Percentiles rank a stretch among this genome's conserved stretches.
These are phyloP conservation scores for pig (Sus scrofa) DNA, from an alignment of 2,113 vertebrate species.

Conservation along the genomic window DNA sequence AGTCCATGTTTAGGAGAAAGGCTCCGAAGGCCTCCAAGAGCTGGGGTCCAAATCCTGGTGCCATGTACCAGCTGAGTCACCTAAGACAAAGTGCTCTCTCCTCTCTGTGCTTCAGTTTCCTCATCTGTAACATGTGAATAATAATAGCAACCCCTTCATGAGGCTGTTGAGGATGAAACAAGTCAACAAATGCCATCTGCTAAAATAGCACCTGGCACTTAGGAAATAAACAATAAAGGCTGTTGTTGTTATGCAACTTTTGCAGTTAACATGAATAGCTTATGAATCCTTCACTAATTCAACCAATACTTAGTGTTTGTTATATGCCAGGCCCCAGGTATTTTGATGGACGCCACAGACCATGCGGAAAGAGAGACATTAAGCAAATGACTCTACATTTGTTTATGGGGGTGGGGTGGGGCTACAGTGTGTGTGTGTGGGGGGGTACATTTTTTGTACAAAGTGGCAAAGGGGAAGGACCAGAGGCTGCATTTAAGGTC, in stretches of 20 bases:
- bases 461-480: not conserved
- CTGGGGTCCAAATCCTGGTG: not conserved
- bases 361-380: not conserved
- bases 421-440: rapidly evolving
- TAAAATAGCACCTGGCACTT: not conserved
- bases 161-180: not conserved
- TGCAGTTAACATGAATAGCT: not conserved
- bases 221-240: not conserved
- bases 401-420: too few relatives aligned
- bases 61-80: not conserved
- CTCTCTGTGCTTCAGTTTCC: not conserved
- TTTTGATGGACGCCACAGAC: not conserved
- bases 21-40: not conserved
- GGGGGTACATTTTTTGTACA: not conserved
- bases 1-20: not conserved
- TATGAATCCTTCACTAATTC: not conserved
- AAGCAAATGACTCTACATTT: not conserved
- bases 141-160: not conserved
- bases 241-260: not conserved
- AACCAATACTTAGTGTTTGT: not conserved
- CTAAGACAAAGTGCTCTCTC: not conserved
- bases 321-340: not conserved
- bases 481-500: not conserved
- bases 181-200: not conserved
- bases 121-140: not conserved